Base-by-base conservation (phyloP, 2,888 invertebrate species). In the Diaprepes abbreviatus region DNA sequence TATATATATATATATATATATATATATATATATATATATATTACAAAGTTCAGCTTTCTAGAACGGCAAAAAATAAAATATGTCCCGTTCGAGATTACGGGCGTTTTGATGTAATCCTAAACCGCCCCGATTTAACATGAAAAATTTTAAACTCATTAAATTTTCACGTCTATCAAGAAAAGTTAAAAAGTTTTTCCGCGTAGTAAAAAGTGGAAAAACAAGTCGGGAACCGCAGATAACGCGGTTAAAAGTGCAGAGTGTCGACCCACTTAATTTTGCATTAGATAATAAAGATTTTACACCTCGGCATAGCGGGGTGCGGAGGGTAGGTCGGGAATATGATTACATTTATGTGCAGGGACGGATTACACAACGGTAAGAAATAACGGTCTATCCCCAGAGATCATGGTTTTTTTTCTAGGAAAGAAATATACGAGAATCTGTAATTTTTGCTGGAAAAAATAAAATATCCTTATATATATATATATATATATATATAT, bases 221-320 rank as follows among this genome's bases (percentile, higher is more conserved):
- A 65, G 57, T 57, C 55, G 12, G 16, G 14, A 45, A 28, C 28
- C 28, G 16, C 21, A 43, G 54, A 54, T 64, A 64, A 64, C 64
- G 31, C 54, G 45, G 35, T 65, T 65, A 65, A 45, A 31, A 31
- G 57, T 65, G 65, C 57, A 45, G 45, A 54, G 36, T 65, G 65
- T 65, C 65, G 65, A 54, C 33, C 48, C 55, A 66, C 68, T 70
- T 66, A 68, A 70, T 59, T 71, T 65, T 52, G 54, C 70, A 65
- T 68, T 59, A 66, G 35, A 52, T 69, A 66, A 65, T 66, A 68
- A 63, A 65, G 58, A 62, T 69, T 69, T 72, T 68, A 69, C 66
- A 69, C 69, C 69, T 70, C 50, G 5, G 24, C 36, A 36, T 19
- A 7, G 17, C 19, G 36, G 19, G 36, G 21, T 19, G 54, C 12